phyloP scores from a whole-genome alignment of 2,797 vertebrate genomes.

The Astyanax mexicanus region DNA sequence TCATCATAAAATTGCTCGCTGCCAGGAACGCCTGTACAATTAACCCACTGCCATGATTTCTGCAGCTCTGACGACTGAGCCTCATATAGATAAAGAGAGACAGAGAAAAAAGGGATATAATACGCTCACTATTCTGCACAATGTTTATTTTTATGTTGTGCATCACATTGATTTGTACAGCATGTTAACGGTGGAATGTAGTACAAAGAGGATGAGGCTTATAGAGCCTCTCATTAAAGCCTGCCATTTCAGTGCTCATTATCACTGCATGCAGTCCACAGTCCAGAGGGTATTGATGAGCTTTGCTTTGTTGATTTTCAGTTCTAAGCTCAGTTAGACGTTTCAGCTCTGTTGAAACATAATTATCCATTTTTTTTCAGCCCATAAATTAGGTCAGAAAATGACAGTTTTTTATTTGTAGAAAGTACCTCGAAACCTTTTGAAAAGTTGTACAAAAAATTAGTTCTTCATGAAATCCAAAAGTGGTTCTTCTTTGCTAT shows the following conservation, averaged over 20 bases:
- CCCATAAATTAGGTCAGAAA: not conserved
- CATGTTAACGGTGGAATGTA: not conserved
- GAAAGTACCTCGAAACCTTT: too few species aligned
- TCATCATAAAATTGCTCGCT: not conserved
- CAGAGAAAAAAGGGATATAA: not conserved
- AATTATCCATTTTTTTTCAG: not conserved
- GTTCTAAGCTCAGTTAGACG: not conserved
- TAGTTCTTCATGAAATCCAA: too few species aligned
- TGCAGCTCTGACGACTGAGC: not conserved
- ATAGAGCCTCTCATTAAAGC: not conserved
- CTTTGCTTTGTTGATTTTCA: not conserved
- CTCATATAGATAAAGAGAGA: too few species aligned
- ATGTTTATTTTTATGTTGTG: constrained; percentile 41
- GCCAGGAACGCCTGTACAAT: not conserved
- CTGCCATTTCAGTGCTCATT: not conserved
- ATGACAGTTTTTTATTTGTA: too few species aligned
- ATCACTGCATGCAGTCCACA: not conserved
- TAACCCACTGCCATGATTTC: not conserved
- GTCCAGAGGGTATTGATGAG: not conserved
- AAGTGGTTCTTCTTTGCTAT: too few species aligned
- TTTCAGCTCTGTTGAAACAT: not conserved
- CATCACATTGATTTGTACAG: constrained; percentile 41
- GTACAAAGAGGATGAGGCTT: constrained; percentile 15
- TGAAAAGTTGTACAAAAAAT: too few species aligned
- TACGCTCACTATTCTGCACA: not conserved